Conservation (phyloP, 2,113 vertebrate genomes). For the Aldabrachelys gigantea region DNA sequence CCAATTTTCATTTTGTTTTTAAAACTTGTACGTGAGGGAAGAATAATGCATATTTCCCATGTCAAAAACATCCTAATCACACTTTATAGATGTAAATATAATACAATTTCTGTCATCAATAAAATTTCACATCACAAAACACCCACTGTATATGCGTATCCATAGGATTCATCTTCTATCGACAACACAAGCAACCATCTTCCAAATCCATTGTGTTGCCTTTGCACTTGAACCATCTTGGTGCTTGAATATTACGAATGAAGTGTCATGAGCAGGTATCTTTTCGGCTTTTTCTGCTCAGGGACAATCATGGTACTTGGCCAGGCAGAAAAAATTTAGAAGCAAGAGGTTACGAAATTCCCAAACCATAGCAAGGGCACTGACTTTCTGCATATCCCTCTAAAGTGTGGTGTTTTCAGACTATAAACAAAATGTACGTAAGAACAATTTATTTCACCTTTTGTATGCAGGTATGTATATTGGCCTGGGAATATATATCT, state of each 20-base stretch:
- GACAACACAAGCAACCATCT: neutral
- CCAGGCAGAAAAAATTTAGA: neutral
- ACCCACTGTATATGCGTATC: neutral
- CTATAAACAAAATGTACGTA: neutral
- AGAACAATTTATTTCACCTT: neutral
- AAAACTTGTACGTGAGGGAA: neutral
- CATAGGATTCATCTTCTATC: neutral
- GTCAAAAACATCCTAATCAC: neutral
- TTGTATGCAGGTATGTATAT: neutral
- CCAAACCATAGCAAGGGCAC: neutral
- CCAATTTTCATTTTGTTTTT: neutral
- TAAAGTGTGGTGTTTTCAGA: neutral
- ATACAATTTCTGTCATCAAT: neutral
- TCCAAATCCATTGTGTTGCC: neutral
- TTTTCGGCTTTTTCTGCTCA: neutral
- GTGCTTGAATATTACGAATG: neutral
- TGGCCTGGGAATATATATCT: neutral
- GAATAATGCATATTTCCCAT: neutral
- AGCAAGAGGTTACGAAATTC: neutral
- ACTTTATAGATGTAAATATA: neutral
- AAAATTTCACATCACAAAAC: neutral
- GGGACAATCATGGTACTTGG: neutral
- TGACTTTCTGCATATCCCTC: neutral
- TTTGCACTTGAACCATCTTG: neutral
- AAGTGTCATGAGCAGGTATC: neutral